Evolutionary conservation across 64 coral and sea anemone genomes (phyloP), one percentile per base, ranked within the genome.

Genomic region (Montipora efflorescens): DNA sequence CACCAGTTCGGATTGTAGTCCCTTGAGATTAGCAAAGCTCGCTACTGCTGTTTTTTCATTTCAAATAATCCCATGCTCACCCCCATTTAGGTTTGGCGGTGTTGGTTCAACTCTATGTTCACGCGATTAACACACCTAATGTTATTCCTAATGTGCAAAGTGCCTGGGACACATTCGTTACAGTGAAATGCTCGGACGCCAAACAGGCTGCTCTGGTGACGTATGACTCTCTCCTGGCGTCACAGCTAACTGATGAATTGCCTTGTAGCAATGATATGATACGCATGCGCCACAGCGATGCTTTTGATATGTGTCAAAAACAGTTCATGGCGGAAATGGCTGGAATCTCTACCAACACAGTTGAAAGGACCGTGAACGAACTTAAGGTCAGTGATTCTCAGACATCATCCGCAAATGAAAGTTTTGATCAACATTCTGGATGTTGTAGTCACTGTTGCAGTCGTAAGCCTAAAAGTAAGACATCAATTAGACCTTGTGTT

Each of bases 101-200:
- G 8, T 48, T 96, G 70, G 79, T 93, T 57, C 84, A 90, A 18
- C 59, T 93, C 23, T 96, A 92, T 44, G 91, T 93, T 16, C 59
- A 96, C 1, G 84, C 95, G 6, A 80, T 96, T 11, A 96, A 93
- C 95, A 96, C 90, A 5, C 95, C 95, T 55, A 90, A 78, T 5
- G 80, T 79, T 22, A 80, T 96, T 73, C 90, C 95, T 16, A 96
- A 96, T 49, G 87, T 96, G 75, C 77, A 93, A 47, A 90, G 59
- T 9, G 95, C 95, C 0, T 96, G 95, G 95, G 87, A 93, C 48
- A 67, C 48, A 18, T 96, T 93, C 70, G 76, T 93, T 9, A 59
- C 46, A 57, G 77, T 70, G 25, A 96, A 96, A 59, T 96, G 95
- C 74, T 55, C 51, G 20, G 67, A 93, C 59, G 95, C 76, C 3